Conservation (phyloP, 2,113 vertebrate genomes). For the Myodes glareolus region DNA sequence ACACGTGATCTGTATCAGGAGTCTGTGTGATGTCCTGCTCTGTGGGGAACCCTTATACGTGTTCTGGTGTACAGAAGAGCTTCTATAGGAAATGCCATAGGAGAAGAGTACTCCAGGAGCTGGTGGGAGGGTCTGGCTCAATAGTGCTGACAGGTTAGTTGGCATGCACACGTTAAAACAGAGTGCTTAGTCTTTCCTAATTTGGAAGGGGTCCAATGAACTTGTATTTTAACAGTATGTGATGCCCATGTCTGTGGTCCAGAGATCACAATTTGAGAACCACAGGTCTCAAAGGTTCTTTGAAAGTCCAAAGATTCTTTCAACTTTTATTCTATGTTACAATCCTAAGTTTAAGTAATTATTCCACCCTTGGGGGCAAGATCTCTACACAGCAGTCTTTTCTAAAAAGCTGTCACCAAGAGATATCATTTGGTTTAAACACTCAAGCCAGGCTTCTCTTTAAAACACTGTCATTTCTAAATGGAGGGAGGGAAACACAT, state of each 20-base stretch:
- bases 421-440: not conserved
- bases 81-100: not conserved
- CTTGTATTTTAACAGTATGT: not conserved
- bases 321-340: constrained; percentile 10
- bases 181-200: too few species aligned
- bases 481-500: not conserved
- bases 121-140: not conserved
- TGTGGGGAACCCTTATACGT: not conserved
- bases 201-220: not conserved
- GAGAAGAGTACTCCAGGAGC: not conserved
- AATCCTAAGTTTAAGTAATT: not conserved
- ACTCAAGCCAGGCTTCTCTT: not conserved
- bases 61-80: not conserved
- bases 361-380: not conserved
- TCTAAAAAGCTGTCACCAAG: not conserved
- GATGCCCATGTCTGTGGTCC: not conserved
- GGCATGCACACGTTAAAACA: not conserved
- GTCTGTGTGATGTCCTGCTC: not conserved
- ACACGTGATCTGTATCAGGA: not conserved
- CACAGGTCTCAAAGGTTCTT: not conserved
- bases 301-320: not conserved
- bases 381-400: not conserved
- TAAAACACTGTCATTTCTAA: not conserved
- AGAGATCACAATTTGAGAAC: not conserved
- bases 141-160: not conserved